A percentile compares a stretch with the other conserved stretches of the same genome.
phyloP scores from a whole-genome alignment of 2,888 invertebrate genomes.

The Xestia xanthographa region DNA sequence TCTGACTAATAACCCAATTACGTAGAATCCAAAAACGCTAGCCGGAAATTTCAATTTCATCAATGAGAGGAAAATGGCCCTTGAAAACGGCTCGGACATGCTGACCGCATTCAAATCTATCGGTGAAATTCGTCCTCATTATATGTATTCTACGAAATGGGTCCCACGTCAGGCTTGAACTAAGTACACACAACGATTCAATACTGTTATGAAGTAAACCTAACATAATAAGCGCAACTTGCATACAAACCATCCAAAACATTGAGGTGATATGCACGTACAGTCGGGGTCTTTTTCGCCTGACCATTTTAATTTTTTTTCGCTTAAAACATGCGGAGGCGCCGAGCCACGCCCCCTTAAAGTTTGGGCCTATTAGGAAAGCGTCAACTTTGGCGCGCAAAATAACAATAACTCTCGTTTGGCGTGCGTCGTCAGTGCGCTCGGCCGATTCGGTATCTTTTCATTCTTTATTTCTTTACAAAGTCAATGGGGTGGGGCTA shows the following conservation, averaged over 20 bases:
- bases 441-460: too few species aligned
- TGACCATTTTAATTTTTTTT: too few species aligned
- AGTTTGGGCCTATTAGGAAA: too few species aligned
- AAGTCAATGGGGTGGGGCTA: too few species aligned
- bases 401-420: too few species aligned
- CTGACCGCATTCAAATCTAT: background rate
- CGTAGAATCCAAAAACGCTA: background rate
- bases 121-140: background rate
- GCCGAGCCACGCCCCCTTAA: too few species aligned
- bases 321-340: too few species aligned
- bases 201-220: background rate
- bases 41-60: background rate
- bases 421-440: too few species aligned
- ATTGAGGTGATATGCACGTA: too few species aligned
- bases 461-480: too few species aligned
- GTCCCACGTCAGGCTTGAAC: background rate
- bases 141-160: background rate
- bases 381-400: too few species aligned
- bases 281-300: too few species aligned
- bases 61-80: background rate
- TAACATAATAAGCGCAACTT: background rate
- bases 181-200: background rate
- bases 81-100: background rate
- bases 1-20: background rate
- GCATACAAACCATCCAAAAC: background rate